Conservation (phyloP, 2,888 invertebrate genomes). For the Drosophila diplacantha region DNA sequence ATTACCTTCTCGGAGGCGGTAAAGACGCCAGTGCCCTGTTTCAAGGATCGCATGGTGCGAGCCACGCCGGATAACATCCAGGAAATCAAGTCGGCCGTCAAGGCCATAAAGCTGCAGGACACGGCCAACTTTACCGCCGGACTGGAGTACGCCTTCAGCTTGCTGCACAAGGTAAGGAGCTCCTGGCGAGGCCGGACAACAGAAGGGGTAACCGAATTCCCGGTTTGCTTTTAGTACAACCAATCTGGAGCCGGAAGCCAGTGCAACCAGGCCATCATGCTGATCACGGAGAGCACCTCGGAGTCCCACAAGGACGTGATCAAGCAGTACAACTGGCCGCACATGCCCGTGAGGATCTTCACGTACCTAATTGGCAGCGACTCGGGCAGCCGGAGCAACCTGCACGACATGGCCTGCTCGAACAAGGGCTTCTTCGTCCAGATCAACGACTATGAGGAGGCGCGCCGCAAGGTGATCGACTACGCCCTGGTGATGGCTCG, state of each 20-base stretch:
- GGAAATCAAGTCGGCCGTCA: slow-evolving; percentile 87
- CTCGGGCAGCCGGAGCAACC: slow-evolving; percentile 89
- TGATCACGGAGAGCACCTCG: slow-evolving; percentile 96
- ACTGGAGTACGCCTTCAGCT: slow-evolving; percentile 93
- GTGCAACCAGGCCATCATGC: slow-evolving; percentile 98
- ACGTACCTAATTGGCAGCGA: slow-evolving; percentile 97
- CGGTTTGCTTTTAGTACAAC: slow-evolving; percentile 82
- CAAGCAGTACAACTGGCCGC: slow-evolving; percentile 92
- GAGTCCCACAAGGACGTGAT: slow-evolving; percentile 83
- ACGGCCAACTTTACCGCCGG: slow-evolving; percentile 96
- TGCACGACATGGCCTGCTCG: slow-evolving; percentile 96
- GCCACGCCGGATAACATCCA: slow-evolving; percentile 90
- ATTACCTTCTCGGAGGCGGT: slow-evolving; percentile 92
- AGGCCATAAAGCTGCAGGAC: slow-evolving; percentile 85
- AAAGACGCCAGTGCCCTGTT: slow-evolving; percentile 92
- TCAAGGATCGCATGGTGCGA: slow-evolving; percentile 91
- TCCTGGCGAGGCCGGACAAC: too few relatives aligned
- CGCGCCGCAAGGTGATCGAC: slow-evolving; percentile 94
- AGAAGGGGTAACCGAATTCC: neutral
- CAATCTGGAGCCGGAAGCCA: slow-evolving; percentile 91
- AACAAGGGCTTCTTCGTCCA: slow-evolving; percentile 94
- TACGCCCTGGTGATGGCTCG: slow-evolving; percentile 96
- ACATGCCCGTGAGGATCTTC: slow-evolving; percentile 96
- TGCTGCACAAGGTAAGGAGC: slow-evolving; percentile 87
- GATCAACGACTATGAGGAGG: slow-evolving; percentile 92